Evolutionary conservation across 2,888 invertebrate species (phyloP).

Genomic region (Melanophora roralis): DNA sequence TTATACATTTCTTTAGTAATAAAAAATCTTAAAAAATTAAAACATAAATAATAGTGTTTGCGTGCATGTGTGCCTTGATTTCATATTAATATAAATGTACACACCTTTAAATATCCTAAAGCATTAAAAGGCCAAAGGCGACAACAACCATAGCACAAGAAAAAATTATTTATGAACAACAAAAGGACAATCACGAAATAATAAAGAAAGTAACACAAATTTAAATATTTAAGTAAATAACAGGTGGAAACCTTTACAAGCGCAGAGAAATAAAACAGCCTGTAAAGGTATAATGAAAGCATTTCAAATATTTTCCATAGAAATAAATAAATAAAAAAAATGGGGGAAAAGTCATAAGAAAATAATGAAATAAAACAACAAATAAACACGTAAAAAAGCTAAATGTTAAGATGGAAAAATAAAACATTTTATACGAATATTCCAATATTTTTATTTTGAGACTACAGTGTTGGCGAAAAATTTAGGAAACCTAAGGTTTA

Average conservation of each 20-base stretch:
- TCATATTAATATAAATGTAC: slow-evolving; percentile 24
- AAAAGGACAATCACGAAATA: neutral
- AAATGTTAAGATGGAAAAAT: neutral
- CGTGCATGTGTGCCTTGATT: neutral
- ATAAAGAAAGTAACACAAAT: neutral
- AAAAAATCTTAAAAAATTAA: neutral
- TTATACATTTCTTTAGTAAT: slow-evolving; percentile 1
- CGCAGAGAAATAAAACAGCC: neutral
- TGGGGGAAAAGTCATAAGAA: neutral
- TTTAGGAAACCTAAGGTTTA: too few relatives aligned
- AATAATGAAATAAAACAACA: neutral
- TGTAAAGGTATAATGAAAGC: neutral
- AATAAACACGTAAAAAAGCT: neutral
- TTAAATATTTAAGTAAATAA: slow-evolving; percentile 1
- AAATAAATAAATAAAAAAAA: neutral
- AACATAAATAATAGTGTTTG: too few relatives aligned
- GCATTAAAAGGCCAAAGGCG: neutral
- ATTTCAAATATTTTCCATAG: neutral
- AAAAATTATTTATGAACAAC: neutral
- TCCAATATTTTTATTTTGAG: too few relatives aligned
- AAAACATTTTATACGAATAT: too few relatives aligned
- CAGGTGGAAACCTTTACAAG: neutral
- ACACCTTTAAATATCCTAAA: slow-evolving; percentile 9
- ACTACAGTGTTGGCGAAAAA: too few relatives aligned
- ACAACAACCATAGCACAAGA: neutral